These are phyloP conservation scores for Cynocephalus volans DNA, from an alignment of 2,113 vertebrate genomes.

Conservation along the genomic window DNA sequence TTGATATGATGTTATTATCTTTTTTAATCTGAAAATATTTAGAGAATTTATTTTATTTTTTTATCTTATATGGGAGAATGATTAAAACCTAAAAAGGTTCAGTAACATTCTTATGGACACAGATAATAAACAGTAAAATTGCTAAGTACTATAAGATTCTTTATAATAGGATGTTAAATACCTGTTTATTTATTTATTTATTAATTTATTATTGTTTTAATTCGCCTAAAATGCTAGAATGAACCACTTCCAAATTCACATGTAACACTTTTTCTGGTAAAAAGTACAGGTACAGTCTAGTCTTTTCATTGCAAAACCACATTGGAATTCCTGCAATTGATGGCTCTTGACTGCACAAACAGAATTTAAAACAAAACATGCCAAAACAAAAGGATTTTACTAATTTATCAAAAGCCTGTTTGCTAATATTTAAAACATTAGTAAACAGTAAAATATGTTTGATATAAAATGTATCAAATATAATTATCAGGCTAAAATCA, in stretches of 20 bases:
- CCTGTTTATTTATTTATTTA: background rate
- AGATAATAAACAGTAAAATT: background rate
- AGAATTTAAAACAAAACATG: slow-evolving; percentile 13
- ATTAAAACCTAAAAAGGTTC: background rate
- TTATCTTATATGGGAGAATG: background rate
- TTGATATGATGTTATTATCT: background rate
- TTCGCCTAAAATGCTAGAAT: background rate
- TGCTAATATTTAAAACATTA: background rate
- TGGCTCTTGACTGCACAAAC: background rate
- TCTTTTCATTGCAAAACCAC: background rate
- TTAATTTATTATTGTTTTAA: background rate
- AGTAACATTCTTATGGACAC: background rate
- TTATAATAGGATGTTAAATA: background rate
- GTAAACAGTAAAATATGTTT: background rate
- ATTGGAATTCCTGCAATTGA: background rate
- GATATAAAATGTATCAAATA: background rate
- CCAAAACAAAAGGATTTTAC: background rate
- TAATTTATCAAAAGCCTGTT: background rate
- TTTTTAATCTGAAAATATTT: background rate
- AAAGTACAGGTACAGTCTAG: background rate
- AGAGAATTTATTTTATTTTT: slow-evolving; percentile 8
- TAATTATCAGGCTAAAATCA: background rate
- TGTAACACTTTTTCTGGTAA: background rate
- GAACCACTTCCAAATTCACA: background rate
- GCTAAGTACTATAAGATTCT: background rate